These are phyloP conservation scores for Drosophila nikananu DNA, from an alignment of 1,140 invertebrate species.

Conservation along the genomic window DNA sequence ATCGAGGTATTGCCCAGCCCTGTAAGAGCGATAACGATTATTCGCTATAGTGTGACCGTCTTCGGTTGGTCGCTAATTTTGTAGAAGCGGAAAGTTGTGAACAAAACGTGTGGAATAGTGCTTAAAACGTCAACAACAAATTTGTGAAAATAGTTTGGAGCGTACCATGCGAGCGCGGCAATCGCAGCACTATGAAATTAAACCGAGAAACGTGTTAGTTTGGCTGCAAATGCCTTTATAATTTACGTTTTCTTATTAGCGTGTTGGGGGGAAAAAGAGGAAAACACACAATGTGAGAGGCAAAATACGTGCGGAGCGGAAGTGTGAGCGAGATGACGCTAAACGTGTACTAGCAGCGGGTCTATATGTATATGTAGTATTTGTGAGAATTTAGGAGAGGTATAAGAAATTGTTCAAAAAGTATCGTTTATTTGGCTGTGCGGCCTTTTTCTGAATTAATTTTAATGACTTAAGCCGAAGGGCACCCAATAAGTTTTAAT, in stretches of 20 bases:
- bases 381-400: constrained; percentile 54
- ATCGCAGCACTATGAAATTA: constrained; percentile 60
- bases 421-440: constrained; percentile 35
- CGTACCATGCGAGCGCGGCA: constrained; percentile 46
- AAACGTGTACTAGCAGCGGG: constrained; percentile 74
- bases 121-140: constrained; percentile 66
- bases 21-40: constrained; percentile 11
- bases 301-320: constrained; percentile 60
- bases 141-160: constrained; percentile 40
- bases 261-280: constrained; percentile 66
- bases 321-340: constrained; percentile 68
- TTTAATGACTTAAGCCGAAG: not conserved
- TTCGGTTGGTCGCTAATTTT: constrained; percentile 39
- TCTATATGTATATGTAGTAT: constrained; percentile 60
- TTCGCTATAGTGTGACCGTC: constrained; percentile 36
- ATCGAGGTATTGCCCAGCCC: not conserved
- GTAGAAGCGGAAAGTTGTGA: constrained; percentile 41
- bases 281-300: constrained; percentile 75
- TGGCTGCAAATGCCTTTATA: constrained; percentile 54
- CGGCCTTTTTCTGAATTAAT: constrained; percentile 31
- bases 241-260: constrained; percentile 73
- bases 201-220: constrained; percentile 71
- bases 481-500: constrained; percentile 17
- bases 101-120: constrained; percentile 53
- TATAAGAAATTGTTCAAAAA: constrained; percentile 69